A percentile compares a stretch with the other conserved stretches of the same genome.
Conservation (phyloP, 1,140 invertebrate species). For the Arion vulgaris region DNA sequence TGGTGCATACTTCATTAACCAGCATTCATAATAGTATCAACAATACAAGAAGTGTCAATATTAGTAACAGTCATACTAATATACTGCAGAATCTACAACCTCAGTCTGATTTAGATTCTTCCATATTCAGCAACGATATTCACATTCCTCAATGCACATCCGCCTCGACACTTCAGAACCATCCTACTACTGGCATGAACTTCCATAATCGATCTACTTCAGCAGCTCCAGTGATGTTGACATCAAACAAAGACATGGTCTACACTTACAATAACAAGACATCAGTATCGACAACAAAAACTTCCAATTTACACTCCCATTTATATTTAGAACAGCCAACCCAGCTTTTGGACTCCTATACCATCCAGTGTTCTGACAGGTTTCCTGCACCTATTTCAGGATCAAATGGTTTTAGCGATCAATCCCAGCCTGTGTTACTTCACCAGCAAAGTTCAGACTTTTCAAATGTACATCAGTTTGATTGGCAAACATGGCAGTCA, state of each 20-base stretch:
- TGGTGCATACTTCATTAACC: neutral
- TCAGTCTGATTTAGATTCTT: neutral
- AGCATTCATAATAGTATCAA: neutral
- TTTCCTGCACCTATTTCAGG: neutral
- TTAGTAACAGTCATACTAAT: neutral
- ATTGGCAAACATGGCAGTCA: conserved; percentile 23
- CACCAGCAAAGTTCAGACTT: neutral
- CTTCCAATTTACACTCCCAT: neutral
- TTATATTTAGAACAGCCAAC: neutral
- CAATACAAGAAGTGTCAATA: neutral
- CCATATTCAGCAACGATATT: neutral
- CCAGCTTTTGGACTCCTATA: conserved; percentile 1
- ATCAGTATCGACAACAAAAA: neutral
- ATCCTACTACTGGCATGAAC: neutral
- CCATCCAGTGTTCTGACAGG: neutral
- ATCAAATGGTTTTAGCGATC: neutral
- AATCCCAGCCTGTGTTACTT: neutral
- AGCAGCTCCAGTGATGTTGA: neutral
- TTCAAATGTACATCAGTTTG: neutral
- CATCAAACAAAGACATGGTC: neutral
- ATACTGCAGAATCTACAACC: neutral
- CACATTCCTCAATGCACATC: neutral
- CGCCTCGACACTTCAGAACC: neutral
- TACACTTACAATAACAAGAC: neutral
- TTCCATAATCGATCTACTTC: neutral